Percentiles rank a stretch among this genome's conserved stretches.
These are phyloP conservation scores for Conopomorpha cramerella DNA, from an alignment of 1,140 invertebrate species.

Conservation along the genomic window DNA sequence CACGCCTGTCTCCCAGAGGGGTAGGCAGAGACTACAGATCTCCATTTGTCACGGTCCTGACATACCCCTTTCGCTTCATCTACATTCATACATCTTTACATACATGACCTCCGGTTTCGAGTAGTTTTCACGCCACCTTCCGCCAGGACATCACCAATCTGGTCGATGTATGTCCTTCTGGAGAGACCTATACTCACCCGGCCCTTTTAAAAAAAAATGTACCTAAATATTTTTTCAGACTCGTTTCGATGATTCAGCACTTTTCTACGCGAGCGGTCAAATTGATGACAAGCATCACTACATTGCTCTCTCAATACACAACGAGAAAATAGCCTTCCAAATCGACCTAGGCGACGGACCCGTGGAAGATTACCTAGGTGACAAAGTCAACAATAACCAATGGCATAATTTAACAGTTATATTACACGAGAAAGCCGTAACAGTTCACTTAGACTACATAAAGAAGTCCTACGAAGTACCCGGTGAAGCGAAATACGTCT, in stretches of 20 bases:
- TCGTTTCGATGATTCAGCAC: constrained; percentile 81
- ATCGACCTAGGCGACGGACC: constrained; percentile 83
- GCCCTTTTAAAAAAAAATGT: not conserved
- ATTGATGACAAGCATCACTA: constrained; percentile 80
- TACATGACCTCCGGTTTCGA: too few relatives aligned
- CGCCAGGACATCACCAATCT: too few relatives aligned
- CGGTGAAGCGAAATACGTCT: constrained; percentile 75
- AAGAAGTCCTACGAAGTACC: constrained; percentile 71
- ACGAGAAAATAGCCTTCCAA: constrained; percentile 78
- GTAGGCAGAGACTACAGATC: too few relatives aligned
- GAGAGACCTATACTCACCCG: not conserved
- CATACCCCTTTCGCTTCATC: too few relatives aligned
- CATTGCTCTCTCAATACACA: constrained; percentile 79
- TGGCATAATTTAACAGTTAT: constrained; percentile 92
- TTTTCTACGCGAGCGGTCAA: constrained; percentile 87
- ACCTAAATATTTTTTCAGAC: constrained; percentile 61
- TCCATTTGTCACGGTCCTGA: too few relatives aligned
- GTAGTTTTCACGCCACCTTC: too few relatives aligned
- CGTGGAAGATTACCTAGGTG: constrained; percentile 69
- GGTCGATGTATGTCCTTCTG: too few relatives aligned
- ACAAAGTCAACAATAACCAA: constrained; percentile 71
- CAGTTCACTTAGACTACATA: constrained; percentile 75
- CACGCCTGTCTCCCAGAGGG: not conserved
- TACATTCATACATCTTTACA: too few relatives aligned
- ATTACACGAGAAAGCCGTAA: constrained; percentile 73